Base-by-base conservation (phyloP, 2,113 vertebrate genomes). In the Pomatorhinus ruficollis region DNA sequence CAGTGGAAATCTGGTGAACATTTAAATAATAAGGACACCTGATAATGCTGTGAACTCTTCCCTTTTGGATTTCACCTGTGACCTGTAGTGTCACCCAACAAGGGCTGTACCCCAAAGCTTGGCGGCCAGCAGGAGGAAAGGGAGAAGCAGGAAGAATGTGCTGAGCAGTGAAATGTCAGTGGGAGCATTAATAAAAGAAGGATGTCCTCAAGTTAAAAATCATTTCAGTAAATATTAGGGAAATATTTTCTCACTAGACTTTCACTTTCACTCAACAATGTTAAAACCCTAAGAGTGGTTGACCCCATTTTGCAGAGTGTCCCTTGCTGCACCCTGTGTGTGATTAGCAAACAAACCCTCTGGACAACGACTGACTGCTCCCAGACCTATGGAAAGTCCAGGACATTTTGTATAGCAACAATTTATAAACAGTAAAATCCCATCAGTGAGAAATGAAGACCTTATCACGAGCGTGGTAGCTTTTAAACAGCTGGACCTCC, bases 341-440 rank as follows among this genome's bases (percentile, higher is more conserved):
- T 33, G 53, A 63, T 11, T 10, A 87, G 15, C 39, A 39, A 5
- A 21, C 2, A 66, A 70, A 74, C 33, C 28, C 30, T 57, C 68
- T 86, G 70, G 14, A 31, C 20, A 28, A 10, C 0, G 0, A 23
- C 27, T 52, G 59, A 39, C 15, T 88, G 75, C 44, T 83, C 24
- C 44, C 66, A 1, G 3, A 65, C 4, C 45, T 54, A 8, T 4
- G 54, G 24, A 35, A 80, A 6, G 8, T 2, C 0, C 0, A 83
- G 30, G 11, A 59, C 9, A 22, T 35, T 45, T 50, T 72, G 15
- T 33, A 30, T 15, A 53, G 16, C 47, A 66, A 39, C 21, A 21
- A 47, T 56, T 70, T 66, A 12, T 19, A 64, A 70, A 68, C 17
- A 87, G 30, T 20, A 9, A 40, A 61, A 40, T 70, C 61, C 22